A percentile compares a stretch with the other conserved stretches of the same genome.
These are phyloP conservation scores for Charaxes varanes DNA, from an alignment of 1,140 invertebrate species.

Conservation along the genomic window DNA sequence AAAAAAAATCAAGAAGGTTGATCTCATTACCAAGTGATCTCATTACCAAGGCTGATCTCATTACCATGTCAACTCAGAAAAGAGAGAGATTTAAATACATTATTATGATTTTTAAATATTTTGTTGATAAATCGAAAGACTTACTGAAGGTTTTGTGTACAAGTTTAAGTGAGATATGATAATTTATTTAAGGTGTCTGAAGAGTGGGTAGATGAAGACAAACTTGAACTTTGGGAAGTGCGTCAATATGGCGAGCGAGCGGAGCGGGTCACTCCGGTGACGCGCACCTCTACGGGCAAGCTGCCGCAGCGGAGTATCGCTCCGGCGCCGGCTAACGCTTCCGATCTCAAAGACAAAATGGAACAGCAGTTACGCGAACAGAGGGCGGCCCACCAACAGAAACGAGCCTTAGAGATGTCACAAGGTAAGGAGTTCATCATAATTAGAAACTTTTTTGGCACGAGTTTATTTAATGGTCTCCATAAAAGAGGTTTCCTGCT, in stretches of 20 bases:
- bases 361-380: slow-evolving; percentile 92
- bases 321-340: slow-evolving; percentile 76
- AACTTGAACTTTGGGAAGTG: slow-evolving; percentile 97
- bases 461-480: slow-evolving; percentile 2
- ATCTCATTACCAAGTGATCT: too few relatives aligned
- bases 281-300: slow-evolving; percentile 83
- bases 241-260: slow-evolving; percentile 94
- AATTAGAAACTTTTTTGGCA: too few relatives aligned
- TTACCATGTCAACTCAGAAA: too few relatives aligned
- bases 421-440: slow-evolving; percentile 38
- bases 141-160: too few relatives aligned
- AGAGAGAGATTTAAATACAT: too few relatives aligned
- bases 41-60: too few relatives aligned
- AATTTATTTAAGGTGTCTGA: slow-evolving; percentile 79
- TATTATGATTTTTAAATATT: too few relatives aligned
- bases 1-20: too few relatives aligned
- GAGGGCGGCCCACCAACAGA: slow-evolving; percentile 90
- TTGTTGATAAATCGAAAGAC: too few relatives aligned
- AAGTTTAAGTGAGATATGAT: slow-evolving; percentile 2
- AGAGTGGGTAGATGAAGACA: slow-evolving; percentile 97
- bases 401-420: slow-evolving; percentile 80
- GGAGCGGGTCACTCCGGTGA: slow-evolving; percentile 77
- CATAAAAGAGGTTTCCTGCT: too few relatives aligned
- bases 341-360: slow-evolving; percentile 93
- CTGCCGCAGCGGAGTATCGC: slow-evolving; percentile 74